Percentiles rank a stretch among this genome's conserved stretches.
Evolutionary conservation across 2,797 vertebrate species (phyloP).

Genomic region (Leptodactylus fallax): DNA sequence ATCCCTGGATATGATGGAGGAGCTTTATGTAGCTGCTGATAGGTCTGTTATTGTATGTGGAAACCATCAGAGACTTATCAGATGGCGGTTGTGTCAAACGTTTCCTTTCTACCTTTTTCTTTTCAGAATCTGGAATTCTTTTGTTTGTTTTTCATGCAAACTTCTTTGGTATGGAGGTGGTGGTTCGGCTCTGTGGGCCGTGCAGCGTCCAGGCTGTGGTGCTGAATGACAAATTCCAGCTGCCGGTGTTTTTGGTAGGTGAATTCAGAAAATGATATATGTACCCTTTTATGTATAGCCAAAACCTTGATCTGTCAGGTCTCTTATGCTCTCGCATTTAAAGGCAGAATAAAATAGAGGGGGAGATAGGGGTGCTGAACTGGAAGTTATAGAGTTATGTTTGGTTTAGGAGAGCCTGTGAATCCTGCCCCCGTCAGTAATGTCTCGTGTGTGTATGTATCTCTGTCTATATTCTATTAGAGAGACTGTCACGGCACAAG

Average conservation of each 20-base stretch:
- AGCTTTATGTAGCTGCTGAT: too few species aligned
- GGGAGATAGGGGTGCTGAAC: too few species aligned
- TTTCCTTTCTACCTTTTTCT: conserved; percentile 44
- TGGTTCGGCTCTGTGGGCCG: conserved; percentile 90
- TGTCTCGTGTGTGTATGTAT: too few species aligned
- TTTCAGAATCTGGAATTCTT: conserved; percentile 88
- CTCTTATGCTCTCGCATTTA: neutral
- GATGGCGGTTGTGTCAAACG: neutral
- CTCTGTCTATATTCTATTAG: too few species aligned
- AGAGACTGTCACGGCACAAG: too few species aligned
- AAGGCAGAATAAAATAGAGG: neutral
- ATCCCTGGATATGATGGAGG: too few species aligned
- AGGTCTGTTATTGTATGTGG: too few species aligned
- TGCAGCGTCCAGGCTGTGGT: conserved; percentile 97
- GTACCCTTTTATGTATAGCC: neutral
- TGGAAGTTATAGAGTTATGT: too few species aligned
- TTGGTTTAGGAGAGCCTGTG: too few species aligned
- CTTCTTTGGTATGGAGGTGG: conserved; percentile 84
- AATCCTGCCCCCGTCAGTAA: too few species aligned
- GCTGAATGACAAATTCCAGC: conserved; percentile 97
- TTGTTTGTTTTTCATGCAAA: conserved; percentile 96
- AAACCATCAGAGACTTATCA: too few species aligned
- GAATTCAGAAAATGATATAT: neutral
- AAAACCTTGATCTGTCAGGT: neutral
- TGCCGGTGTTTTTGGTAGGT: conserved; percentile 94